Conservation (phyloP, 2,888 invertebrate species). For the Uropetala carovei region DNA sequence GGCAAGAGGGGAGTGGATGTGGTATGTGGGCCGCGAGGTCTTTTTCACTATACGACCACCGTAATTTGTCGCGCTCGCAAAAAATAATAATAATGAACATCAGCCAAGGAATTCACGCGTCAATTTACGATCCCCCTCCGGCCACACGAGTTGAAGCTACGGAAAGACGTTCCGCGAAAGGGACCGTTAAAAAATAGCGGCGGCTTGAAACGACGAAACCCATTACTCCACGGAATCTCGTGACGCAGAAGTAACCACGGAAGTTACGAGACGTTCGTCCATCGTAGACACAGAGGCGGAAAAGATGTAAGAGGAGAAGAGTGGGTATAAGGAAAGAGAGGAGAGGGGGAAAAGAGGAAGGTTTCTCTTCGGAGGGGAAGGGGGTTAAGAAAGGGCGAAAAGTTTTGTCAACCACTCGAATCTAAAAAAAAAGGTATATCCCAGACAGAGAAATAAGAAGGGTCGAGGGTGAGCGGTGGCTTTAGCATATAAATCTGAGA, state of each 20-base stretch:
- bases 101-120: no score
- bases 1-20: no score
- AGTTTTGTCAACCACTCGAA: neutral
- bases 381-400: neutral
- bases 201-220: neutral
- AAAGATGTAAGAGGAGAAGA: neutral
- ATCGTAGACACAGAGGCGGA: neutral
- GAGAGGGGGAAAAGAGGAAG: neutral
- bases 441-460: neutral
- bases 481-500: conserved; percentile 15
- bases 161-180: neutral
- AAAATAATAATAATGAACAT: no score
- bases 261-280: neutral
- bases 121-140: no score
- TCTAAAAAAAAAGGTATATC: neutral
- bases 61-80: no score
- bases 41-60: no score
- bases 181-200: neutral
- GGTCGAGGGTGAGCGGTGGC: neutral
- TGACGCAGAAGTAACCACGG: neutral
- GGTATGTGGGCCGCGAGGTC: no score
- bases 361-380: neutral
- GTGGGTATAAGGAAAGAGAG: neutral
- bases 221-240: neutral
- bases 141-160: no score